These are phyloP conservation scores for Bursaphelenchus mucronatus DNA, from an alignment of 1,140 invertebrate genomes.

Conservation along the genomic window DNA sequence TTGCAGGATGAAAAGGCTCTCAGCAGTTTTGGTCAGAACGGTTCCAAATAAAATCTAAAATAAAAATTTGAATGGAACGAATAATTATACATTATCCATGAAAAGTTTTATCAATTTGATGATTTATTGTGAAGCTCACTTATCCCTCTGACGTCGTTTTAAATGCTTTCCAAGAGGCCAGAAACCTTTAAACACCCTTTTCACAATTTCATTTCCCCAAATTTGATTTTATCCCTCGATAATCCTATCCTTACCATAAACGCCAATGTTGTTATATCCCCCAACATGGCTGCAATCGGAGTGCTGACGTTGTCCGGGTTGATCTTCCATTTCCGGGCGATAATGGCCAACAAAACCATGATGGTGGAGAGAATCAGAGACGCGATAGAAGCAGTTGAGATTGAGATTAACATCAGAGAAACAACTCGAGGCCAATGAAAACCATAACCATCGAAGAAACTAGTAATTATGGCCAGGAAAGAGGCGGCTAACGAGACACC, in stretches of 20 bases:
- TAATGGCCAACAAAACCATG: conserved; percentile 36
- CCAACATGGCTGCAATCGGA: conserved; percentile 62
- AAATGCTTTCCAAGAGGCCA: background rate
- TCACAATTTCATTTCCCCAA: background rate
- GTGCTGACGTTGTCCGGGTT: conserved; percentile 40
- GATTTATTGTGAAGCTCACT: too few relatives aligned
- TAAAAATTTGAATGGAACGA: background rate
- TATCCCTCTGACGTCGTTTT: too few relatives aligned
- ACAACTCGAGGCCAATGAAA: conserved; percentile 26
- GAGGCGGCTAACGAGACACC: conserved; percentile 32
- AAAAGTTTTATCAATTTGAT: background rate
- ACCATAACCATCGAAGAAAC: conserved; percentile 19
- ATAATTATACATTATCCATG: background rate
- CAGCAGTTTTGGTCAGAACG: conserved; percentile 22
- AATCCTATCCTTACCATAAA: conserved; percentile 25
- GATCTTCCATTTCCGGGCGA: conserved; percentile 22
- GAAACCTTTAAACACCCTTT: background rate
- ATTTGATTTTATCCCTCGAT: too few relatives aligned
- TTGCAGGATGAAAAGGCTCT: conserved; percentile 12
- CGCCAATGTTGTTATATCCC: conserved; percentile 79
- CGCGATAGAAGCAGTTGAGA: conserved; percentile 77
- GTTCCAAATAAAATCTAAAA: conserved; percentile 38
- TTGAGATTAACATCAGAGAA: conserved; percentile 25
- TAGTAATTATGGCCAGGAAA: conserved; percentile 25
- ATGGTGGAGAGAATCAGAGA: conserved; percentile 35